phyloP scores from a whole-genome alignment of 2,888 invertebrate genomes.

The Fissipunctia ypsillon region DNA sequence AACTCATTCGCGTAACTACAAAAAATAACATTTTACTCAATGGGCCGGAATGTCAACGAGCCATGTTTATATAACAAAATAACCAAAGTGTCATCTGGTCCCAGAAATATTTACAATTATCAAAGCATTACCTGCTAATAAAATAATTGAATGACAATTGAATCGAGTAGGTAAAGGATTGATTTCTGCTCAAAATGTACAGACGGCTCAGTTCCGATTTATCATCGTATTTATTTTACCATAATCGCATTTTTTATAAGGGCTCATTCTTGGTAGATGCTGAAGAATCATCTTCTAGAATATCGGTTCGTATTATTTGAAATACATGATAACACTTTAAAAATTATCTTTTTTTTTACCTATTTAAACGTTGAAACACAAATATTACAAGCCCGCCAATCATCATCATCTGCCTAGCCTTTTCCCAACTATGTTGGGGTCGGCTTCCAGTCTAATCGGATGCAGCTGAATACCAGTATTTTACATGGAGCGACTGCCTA shows the following conservation, averaged over 20 bases:
- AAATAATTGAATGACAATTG: conserved; percentile 8
- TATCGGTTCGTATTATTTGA: conserved; percentile 33
- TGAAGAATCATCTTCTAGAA: neutral
- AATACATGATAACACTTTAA: neutral
- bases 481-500: too few relatives aligned
- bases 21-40: conserved; percentile 9
- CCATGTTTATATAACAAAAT: neutral
- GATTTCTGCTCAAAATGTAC: conserved; percentile 14
- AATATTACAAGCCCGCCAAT: too few relatives aligned
- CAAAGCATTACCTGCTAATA: neutral
- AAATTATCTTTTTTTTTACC: too few relatives aligned
- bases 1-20: too few relatives aligned
- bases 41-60: conserved; percentile 10
- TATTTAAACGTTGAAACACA: too few relatives aligned
- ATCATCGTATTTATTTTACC: conserved; percentile 43
- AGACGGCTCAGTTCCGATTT: conserved; percentile 12
- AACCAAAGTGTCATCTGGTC: neutral
- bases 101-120: neutral
- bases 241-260: conserved; percentile 60
- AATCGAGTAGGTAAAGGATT: neutral
- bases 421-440: too few relatives aligned
- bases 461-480: too few relatives aligned
- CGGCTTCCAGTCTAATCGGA: too few relatives aligned
- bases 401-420: too few relatives aligned
- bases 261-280: conserved; percentile 15